Evolutionary conservation across 2,113 vertebrate genomes (phyloP), one percentile per base, ranked within the genome.

Genomic region (Ornithorhynchus anatinus): DNA sequence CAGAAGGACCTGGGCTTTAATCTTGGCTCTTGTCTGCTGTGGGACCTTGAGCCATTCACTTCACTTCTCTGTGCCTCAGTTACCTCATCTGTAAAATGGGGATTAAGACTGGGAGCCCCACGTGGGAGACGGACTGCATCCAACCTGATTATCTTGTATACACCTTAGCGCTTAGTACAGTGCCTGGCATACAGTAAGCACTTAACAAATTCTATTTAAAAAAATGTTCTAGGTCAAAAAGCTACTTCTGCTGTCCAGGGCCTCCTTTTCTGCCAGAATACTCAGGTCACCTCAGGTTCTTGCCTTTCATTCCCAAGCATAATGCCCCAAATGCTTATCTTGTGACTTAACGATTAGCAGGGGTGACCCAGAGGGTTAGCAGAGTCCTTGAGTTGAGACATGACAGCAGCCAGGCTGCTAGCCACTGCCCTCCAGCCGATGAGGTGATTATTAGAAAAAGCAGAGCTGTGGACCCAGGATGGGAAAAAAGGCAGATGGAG

Each of bases 361-460:
- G 56, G 60, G 16, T 66, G 31, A 52, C 65, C 64, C 69, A 72
- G 75, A 75, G 70, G 72, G 73, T 31, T 17, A 50, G 75, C n/a
- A 56, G 62, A 84, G 71, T 79, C 83, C 83, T 83, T 86, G 83
- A 80, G 66, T 47, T 0, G 33, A 89, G 82, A 89, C 84, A 80
- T 83, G 84, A 83, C 71, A 77, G 84, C 85, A 87, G 69, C 60
- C 79, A 81, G 70, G 5, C 59, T 74, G 69, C 63, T 75, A 81
- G 70, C 4, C 57, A 71, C 44, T 29, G 58, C 69, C 68, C 40
- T 69, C 53, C 37, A 74, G 62, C 63, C 75, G 71, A 13, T 0
- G 16, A 83, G 72, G 72, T 56, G 61, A 57, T 68, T 51, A 57
- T 69, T 58, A 51, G 50, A 37, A 70, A 80, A 56, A 29, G 65